Conservation (phyloP, 2,888 invertebrate species). For the Autographa gamma region DNA sequence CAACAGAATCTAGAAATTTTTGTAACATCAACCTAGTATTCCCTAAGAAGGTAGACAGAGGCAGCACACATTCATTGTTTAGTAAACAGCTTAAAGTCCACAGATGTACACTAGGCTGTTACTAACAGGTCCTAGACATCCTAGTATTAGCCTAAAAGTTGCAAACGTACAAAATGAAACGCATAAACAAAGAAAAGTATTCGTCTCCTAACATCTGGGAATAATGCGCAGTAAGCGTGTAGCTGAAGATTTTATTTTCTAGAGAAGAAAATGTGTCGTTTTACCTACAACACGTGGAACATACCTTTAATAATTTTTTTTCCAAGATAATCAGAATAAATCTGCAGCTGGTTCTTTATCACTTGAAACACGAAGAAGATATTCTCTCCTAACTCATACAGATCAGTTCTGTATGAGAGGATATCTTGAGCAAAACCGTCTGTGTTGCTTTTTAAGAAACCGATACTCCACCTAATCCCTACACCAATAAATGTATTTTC, state of each 20-base stretch:
- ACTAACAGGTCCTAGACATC: neutral
- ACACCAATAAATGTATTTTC: no score
- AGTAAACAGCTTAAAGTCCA: neutral
- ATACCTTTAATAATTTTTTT: neutral
- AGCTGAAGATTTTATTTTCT: neutral
- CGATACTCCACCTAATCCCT: no score
- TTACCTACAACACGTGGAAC: neutral
- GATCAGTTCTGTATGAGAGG: no score
- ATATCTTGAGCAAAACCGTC: no score
- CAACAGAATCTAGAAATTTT: neutral
- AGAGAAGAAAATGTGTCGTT: neutral
- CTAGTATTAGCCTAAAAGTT: neutral
- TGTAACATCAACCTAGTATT: neutral
- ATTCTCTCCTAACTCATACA: no score
- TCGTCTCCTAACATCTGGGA: neutral
- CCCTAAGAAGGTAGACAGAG: neutral
- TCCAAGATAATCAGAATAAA: no score
- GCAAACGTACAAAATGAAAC: neutral
- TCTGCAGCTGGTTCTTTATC: no score
- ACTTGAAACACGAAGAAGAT: no score
- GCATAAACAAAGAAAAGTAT: neutral
- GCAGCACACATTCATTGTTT: neutral
- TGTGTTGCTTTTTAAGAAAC: no score
- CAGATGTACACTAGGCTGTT: neutral
- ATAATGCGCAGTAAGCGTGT: neutral